A percentile compares a stretch with the other conserved stretches of the same genome.
These are phyloP conservation scores for Scaptodrosophila latifasciaeformis DNA, from an alignment of 2,888 invertebrate species.

Conservation along the genomic window DNA sequence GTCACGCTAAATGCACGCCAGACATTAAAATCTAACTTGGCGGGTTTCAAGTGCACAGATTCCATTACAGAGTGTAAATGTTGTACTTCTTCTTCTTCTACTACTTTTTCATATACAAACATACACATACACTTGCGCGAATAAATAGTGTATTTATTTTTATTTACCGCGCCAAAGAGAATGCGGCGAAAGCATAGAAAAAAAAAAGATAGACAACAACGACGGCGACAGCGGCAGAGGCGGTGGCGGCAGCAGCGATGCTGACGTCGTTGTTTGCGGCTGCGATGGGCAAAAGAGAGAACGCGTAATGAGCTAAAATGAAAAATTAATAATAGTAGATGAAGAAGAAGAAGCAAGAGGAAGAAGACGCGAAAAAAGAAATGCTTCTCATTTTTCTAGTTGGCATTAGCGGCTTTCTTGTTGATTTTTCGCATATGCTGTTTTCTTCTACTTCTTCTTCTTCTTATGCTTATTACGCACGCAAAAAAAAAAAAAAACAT, in stretches of 20 bases:
- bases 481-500: not conserved
- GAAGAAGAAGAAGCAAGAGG: too few relatives aligned
- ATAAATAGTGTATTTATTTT: too few relatives aligned
- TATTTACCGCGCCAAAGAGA: too few relatives aligned
- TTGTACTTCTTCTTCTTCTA: too few relatives aligned
- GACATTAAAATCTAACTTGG: constrained; percentile 62
- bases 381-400: too few relatives aligned
- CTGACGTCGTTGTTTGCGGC: not conserved
- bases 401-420: too few relatives aligned
- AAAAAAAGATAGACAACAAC: not conserved
- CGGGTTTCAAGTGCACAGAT: constrained; percentile 52
- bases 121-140: too few relatives aligned
- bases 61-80: constrained; percentile 52
- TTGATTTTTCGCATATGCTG: not conserved
- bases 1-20: constrained; percentile 48
- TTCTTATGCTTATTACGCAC: not conserved
- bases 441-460: not conserved
- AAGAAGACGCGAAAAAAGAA: not conserved
- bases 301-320: not conserved
- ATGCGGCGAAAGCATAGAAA: too few relatives aligned
- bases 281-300: not conserved
- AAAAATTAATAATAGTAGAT: not conserved
- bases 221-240: not conserved
- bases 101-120: too few relatives aligned
- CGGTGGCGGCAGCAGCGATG: not conserved